Evolutionary conservation across 2,113 vertebrate species (phyloP).

Genomic region (Mystacornis crossleyi): DNA sequence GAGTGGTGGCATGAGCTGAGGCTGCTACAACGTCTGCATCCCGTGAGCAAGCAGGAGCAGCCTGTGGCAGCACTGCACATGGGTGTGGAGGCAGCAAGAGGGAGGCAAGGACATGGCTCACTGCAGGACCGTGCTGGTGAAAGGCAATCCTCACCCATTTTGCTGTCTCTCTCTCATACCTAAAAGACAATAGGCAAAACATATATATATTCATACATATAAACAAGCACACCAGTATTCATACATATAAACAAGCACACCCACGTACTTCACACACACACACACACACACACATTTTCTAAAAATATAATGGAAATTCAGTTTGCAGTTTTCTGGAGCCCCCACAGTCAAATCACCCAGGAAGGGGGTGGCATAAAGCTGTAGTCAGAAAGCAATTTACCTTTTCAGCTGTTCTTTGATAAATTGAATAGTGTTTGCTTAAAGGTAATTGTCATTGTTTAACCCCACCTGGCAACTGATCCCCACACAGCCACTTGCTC

Average conservation of each 20-base stretch:
- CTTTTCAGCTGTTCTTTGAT: background rate
- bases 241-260: background rate
- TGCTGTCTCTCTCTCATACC: background rate
- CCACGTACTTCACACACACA: background rate
- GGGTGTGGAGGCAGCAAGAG: background rate
- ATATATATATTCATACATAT: background rate
- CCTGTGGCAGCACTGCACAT: fast-evolving
- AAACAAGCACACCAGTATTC: background rate
- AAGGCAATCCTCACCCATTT: background rate
- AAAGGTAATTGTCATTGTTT: background rate
- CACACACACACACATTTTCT: background rate
- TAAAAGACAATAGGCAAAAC: background rate
- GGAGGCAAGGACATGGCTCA: background rate
- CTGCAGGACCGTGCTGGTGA: background rate
- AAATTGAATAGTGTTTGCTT: background rate
- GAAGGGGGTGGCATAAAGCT: background rate
- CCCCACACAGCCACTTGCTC: background rate
- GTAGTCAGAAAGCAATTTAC: background rate
- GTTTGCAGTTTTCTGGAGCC: background rate
- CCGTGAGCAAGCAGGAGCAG: background rate
- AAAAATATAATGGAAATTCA: background rate
- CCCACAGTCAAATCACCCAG: background rate
- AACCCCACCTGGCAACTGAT: background rate
- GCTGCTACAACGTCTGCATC: background rate
- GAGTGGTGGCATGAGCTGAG: background rate